A percentile compares a stretch with the other conserved stretches of the same genome.
Conservation (phyloP, 2,113 vertebrate species). For the Gracilinanus agilis region DNA sequence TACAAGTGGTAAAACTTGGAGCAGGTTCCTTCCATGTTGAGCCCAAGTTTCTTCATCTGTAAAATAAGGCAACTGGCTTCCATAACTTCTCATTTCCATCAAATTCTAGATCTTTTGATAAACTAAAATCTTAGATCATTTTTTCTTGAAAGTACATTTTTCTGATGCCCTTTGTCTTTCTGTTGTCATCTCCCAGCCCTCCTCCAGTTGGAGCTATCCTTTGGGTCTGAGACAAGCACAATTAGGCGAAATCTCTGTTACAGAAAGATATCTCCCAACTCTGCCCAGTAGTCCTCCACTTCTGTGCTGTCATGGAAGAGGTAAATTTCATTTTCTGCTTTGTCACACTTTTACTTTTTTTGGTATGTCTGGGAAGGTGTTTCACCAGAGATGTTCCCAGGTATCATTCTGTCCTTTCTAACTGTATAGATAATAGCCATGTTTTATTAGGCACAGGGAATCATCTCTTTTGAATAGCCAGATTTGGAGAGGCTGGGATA, state of each 20-base stretch:
- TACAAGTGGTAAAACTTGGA: background rate
- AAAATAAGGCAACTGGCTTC: background rate
- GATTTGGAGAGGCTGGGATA: background rate
- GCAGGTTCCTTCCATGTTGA: background rate
- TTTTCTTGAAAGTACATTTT: background rate
- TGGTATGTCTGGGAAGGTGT: background rate
- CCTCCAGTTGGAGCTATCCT: background rate
- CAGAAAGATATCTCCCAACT: background rate
- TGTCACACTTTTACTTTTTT: background rate
- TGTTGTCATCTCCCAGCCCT: background rate
- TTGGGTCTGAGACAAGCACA: background rate
- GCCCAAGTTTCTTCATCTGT: background rate
- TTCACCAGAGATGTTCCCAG: background rate
- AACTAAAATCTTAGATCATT: background rate
- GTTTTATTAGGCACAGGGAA: background rate
- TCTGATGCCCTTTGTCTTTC: background rate
- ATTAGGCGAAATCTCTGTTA: background rate
- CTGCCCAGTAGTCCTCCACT: background rate
- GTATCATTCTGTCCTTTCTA: background rate
- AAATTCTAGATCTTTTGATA: background rate
- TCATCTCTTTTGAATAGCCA: background rate
- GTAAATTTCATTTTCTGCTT: no score
- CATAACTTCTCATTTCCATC: background rate
- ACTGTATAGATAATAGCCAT: background rate
- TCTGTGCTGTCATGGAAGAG: background rate